phyloP scores from a whole-genome alignment of 2,797 vertebrate genomes.

The Lacerta bilineata region DNA sequence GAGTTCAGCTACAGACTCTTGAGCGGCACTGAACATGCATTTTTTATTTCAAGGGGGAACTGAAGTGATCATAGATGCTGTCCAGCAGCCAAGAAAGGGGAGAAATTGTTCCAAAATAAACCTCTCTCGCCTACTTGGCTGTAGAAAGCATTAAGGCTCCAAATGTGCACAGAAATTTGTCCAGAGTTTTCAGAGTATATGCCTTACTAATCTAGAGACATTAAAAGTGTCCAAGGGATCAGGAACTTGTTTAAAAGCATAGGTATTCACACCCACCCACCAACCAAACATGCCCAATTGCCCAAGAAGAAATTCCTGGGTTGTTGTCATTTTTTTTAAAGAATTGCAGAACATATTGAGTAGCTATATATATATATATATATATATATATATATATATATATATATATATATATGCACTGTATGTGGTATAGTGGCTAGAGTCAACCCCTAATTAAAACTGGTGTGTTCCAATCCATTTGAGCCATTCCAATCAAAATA shows the following conservation, averaged over 20 bases:
- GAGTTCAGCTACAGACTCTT: neutral
- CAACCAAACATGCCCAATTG: neutral
- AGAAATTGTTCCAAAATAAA: constrained; percentile 25
- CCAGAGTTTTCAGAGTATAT: neutral
- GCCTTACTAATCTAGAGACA: neutral
- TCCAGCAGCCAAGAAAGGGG: constrained; percentile 26
- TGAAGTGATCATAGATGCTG: constrained; percentile 11
- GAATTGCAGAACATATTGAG: neutral
- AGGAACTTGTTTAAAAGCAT: neutral
- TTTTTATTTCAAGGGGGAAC: constrained; percentile 4
- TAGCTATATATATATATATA: too few relatives aligned
- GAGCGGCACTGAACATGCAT: neutral
- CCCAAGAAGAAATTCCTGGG: neutral
- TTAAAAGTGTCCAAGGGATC: neutral
- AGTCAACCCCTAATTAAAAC: neutral
- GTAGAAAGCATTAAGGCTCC: neutral
- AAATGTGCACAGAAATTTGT: neutral
- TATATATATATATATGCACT: too few relatives aligned
- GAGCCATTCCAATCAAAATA: neutral
- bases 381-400: too few relatives aligned
- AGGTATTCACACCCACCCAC: neutral
- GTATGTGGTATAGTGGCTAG: too few relatives aligned
- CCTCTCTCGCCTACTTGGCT: constrained; percentile 14
- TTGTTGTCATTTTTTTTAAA: too few relatives aligned
- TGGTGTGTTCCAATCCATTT: neutral